Evolutionary conservation across 2,113 vertebrate species (phyloP).

Genomic region (Odocoileus virginianus): DNA sequence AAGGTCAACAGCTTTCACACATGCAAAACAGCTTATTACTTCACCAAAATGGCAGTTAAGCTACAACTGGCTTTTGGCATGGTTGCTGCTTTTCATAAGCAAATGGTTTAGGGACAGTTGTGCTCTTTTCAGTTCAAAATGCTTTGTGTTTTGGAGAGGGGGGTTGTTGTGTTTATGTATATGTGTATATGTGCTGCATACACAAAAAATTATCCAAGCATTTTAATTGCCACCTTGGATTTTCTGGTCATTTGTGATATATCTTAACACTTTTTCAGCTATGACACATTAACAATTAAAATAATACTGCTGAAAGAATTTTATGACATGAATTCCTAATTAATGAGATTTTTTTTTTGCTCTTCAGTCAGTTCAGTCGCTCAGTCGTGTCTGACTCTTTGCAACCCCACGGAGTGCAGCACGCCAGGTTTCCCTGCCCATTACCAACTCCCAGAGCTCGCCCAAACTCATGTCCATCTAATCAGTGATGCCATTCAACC

Average conservation of each 20-base stretch:
- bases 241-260: background rate
- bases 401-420: background rate
- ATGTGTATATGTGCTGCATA: background rate
- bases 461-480: background rate
- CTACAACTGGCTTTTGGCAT: background rate
- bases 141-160: background rate
- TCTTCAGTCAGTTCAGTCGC: background rate
- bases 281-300: background rate
- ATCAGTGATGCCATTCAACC: background rate
- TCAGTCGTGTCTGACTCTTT: background rate
- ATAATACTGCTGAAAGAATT: background rate
- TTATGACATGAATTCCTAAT: background rate
- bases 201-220: background rate
- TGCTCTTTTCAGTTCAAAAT: background rate
- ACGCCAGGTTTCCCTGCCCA: fast-evolving
- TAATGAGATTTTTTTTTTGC: background rate
- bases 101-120: background rate
- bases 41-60: background rate
- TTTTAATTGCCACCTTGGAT: background rate
- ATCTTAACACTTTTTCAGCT: background rate
- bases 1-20: background rate
- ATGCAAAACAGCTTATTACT: background rate
- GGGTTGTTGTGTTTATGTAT: background rate
- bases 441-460: background rate
- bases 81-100: background rate